phyloP scores from a whole-genome alignment of 2,797 vertebrate genomes.

The Malurus leucopterus region DNA sequence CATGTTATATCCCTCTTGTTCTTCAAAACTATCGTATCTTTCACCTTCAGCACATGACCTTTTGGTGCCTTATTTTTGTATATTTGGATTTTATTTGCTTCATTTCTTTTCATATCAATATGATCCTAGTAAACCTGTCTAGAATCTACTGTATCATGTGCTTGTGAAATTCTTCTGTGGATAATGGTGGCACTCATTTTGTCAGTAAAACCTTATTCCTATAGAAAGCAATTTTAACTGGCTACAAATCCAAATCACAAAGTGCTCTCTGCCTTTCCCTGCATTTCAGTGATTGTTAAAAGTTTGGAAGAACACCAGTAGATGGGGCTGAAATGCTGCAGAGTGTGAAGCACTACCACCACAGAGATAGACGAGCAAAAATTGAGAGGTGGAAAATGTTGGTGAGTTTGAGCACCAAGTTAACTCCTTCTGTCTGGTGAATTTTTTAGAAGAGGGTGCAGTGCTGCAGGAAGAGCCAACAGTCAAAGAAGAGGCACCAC shows the following conservation, averaged over 20 bases:
- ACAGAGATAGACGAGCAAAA: not conserved
- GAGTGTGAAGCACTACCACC: not conserved
- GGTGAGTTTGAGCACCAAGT: not conserved
- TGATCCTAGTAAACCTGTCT: not conserved
- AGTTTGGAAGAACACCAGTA: not conserved
- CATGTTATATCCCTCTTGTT: not conserved
- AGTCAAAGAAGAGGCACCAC: not conserved
- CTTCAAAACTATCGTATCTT: not conserved
- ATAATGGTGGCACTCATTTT: not conserved
- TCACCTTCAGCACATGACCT: not conserved
- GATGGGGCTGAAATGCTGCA: not conserved
- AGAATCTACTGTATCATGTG: not conserved
- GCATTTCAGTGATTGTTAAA: rapidly evolving
- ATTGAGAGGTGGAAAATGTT: rapidly evolving
- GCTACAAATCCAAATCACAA: not conserved
- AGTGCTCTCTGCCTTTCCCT: not conserved
- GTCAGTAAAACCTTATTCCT: not conserved
- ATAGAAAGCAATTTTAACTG: not conserved
- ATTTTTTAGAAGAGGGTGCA: not conserved
- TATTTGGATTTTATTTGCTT: not conserved
- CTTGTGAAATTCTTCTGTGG: not conserved
- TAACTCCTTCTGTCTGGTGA: not conserved
- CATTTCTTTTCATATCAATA: not conserved
- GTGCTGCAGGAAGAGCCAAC: not conserved
- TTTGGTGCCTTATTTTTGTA: not conserved